Conservation (phyloP, 1,140 invertebrate genomes). For the Saccostrea echinata region DNA sequence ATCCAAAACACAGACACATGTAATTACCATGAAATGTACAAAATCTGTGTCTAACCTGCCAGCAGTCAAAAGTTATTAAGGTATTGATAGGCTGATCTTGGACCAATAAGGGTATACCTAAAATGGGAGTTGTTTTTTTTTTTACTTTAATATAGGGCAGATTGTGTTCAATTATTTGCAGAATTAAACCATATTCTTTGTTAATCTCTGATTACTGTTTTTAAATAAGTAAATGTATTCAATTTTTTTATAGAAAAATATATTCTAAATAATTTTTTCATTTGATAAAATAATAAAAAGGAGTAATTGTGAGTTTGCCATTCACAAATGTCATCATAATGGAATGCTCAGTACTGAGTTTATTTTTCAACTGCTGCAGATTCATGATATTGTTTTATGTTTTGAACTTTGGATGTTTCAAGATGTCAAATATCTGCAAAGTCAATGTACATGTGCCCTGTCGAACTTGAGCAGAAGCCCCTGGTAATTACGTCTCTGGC, state of each 20-base stretch:
- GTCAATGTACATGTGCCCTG: conserved; percentile 50
- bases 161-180: not conserved
- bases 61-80: conserved; percentile 2
- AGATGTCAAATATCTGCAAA: conserved; percentile 43
- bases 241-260: not conserved
- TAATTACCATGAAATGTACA: not conserved
- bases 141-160: not conserved
- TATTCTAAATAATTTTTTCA: no score
- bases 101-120: not conserved
- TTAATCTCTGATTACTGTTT: not conserved
- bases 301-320: no score
- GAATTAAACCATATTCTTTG: not conserved
- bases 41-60: not conserved
- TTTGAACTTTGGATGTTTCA: conserved; percentile 25
- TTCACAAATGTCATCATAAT: not conserved
- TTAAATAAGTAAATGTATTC: no score
- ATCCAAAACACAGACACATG: conserved; percentile 20
- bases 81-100: not conserved
- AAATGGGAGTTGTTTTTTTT: no score
- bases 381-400: not conserved
- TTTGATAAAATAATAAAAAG: no score
- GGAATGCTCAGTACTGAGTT: not conserved
- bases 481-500: conserved; percentile 50
- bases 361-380: not conserved
- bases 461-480: conserved; percentile 24